Evolutionary conservation across 2,797 vertebrate species (phyloP).

Genomic region (Aldrovandia affinis): DNA sequence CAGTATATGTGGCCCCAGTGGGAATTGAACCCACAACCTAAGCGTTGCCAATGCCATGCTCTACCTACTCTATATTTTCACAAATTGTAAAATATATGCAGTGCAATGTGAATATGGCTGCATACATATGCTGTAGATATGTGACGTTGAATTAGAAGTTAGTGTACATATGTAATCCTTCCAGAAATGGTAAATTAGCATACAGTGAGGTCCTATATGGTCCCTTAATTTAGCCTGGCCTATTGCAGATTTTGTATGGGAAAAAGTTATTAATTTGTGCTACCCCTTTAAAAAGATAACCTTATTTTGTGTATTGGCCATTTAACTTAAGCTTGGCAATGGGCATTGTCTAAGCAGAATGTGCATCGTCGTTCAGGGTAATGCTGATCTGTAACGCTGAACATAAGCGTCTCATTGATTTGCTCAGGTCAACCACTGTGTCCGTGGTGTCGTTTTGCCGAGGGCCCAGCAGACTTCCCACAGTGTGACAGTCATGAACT

Average conservation of each 20-base stretch:
- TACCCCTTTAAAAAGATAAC: background rate
- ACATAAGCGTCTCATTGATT: background rate
- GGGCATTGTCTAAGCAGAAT: background rate
- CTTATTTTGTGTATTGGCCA: background rate
- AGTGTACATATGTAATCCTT: too few species aligned
- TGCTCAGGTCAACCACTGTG: background rate
- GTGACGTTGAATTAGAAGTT: too few species aligned
- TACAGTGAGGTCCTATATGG: background rate
- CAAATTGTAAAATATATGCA: background rate
- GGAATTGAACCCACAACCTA: too few species aligned
- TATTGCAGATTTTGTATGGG: background rate
- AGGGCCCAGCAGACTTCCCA: background rate
- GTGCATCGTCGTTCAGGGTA: background rate
- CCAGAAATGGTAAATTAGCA: background rate
- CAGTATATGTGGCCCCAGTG: too few species aligned
- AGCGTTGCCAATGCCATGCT: too few species aligned
- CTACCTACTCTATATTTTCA: background rate
- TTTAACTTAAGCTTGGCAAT: background rate
- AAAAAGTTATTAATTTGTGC: background rate
- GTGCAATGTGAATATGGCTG: background rate
- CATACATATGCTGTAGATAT: background rate
- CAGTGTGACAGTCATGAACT: background rate
- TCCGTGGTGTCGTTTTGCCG: background rate
- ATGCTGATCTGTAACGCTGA: background rate
- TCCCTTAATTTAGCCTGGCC: background rate